These are phyloP conservation scores for Nipponacmea schrenckii DNA, from an alignment of 2,888 invertebrate genomes.

Conservation along the genomic window DNA sequence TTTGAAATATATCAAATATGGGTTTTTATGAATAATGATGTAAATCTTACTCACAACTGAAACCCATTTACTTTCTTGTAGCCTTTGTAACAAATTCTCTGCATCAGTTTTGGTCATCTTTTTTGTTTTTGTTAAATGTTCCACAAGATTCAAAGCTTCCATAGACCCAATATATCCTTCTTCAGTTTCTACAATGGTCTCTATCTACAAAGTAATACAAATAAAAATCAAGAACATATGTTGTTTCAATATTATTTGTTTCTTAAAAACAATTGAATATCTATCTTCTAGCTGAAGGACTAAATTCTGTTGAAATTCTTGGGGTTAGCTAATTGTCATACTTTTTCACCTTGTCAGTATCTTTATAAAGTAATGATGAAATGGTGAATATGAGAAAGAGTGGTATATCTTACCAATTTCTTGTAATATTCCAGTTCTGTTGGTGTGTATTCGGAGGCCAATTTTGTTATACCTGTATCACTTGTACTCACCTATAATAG, in stretches of 20 bases:
- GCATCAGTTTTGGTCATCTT: slow-evolving; percentile 59
- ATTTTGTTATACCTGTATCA: slow-evolving; percentile 55
- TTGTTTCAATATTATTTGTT: no score
- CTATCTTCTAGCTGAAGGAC: no score
- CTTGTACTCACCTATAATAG: slow-evolving; percentile 56
- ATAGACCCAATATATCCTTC: slow-evolving; percentile 56
- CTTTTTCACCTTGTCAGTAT: no score
- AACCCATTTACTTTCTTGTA: slow-evolving; percentile 50
- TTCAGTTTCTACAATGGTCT: slow-evolving; percentile 53
- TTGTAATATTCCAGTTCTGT: slow-evolving; percentile 65
- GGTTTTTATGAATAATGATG: no score
- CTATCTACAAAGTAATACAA: slow-evolving; percentile 40
- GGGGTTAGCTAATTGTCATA: no score
- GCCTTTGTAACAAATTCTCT: slow-evolving; percentile 47
- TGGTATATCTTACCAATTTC: slow-evolving; percentile 53
- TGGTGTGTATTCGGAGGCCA: slow-evolving; percentile 53
- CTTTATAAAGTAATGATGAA: no score
- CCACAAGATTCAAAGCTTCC: slow-evolving; percentile 54
- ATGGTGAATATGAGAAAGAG: no score
- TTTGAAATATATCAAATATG: no score
- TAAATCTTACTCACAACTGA: slow-evolving; percentile 35
- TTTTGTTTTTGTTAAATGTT: slow-evolving; percentile 43
- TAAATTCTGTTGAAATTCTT: no score
- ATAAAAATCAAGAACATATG: no score
- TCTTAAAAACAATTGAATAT: no score